Evolutionary conservation across 2,797 vertebrate species (phyloP).

Genomic region (Thamnophis elegans): DNA sequence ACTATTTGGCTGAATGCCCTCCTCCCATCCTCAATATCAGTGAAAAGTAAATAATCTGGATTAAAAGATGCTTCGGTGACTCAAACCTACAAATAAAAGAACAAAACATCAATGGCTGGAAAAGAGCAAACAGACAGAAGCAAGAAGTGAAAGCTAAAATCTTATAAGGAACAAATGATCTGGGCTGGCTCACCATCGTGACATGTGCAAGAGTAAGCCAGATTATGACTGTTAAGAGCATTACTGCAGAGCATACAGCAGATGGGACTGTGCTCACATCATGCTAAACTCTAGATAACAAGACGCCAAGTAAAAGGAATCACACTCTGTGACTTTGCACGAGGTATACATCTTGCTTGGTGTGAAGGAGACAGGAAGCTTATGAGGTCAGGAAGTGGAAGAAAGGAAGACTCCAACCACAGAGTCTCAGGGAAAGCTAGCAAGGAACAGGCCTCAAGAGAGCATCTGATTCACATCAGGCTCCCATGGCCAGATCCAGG

Average conservation of each 20-base stretch:
- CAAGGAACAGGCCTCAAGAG: not conserved
- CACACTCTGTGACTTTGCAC: not conserved
- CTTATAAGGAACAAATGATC: not conserved
- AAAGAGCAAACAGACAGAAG: not conserved
- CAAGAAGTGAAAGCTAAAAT: not conserved
- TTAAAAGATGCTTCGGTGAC: slow-evolving; percentile 1
- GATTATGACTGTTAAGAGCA: not conserved
- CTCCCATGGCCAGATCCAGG: not conserved
- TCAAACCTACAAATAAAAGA: not conserved
- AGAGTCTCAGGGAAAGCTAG: not conserved
- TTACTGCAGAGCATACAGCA: not conserved
- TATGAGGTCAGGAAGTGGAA: not conserved
- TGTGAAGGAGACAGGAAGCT: not conserved
- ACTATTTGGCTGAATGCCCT: not conserved
- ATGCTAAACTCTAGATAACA: not conserved
- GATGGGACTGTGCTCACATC: not conserved
- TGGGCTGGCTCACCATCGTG: not conserved
- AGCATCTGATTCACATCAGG: not conserved
- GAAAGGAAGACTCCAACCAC: not conserved
- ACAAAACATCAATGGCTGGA: not conserved
- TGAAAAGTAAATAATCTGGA: slow-evolving; percentile 5
- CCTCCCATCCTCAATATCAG: not conserved
- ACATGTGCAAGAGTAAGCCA: not conserved
- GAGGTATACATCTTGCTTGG: not conserved
- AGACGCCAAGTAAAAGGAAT: not conserved